Evolutionary conservation across 2,888 invertebrate genomes (phyloP).

Genomic region (Sturmia bella): DNA sequence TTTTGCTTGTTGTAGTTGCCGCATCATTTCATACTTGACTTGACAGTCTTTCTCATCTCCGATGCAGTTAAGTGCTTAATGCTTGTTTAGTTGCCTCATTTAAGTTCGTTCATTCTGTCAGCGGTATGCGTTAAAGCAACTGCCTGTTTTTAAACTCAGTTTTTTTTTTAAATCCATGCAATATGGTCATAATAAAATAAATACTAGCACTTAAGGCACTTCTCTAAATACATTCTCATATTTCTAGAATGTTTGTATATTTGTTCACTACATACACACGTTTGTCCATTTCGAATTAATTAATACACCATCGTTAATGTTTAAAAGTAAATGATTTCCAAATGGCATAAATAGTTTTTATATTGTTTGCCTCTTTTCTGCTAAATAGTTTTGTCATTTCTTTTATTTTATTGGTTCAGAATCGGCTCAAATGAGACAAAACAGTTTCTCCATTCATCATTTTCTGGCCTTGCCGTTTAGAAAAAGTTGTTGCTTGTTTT

Average conservation of each 20-base stretch:
- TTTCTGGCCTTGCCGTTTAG: constrained; percentile 43
- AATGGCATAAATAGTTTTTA: constrained; percentile 78
- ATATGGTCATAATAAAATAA: constrained; percentile 69
- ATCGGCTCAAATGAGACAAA: constrained; percentile 41
- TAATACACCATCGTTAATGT: constrained; percentile 50
- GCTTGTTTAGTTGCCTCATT: constrained; percentile 57
- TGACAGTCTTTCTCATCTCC: constrained; percentile 29
- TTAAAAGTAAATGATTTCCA: constrained; percentile 65
- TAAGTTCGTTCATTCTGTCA: constrained; percentile 19
- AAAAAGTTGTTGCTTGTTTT: constrained; percentile 56
- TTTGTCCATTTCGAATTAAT: constrained; percentile 30
- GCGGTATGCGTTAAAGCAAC: background rate
- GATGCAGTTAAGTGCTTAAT: constrained; percentile 17
- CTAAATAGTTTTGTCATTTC: constrained; percentile 19
- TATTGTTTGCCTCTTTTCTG: background rate
- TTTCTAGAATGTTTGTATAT: constrained; percentile 5
- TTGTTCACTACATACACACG: background rate
- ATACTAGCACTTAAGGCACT: constrained; percentile 63
- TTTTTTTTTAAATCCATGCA: constrained; percentile 51
- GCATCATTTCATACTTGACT: constrained; percentile 37
- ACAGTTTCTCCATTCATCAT: constrained; percentile 56
- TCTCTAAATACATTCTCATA: constrained; percentile 63
- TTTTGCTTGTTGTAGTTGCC: constrained; percentile 4
- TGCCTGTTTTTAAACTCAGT: constrained; percentile 15
- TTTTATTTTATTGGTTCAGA: constrained; percentile 41